Conservation (phyloP, 30 jellyfish, hydroid and myxozoan genomes). For the Clytia hemisphaerica region DNA sequence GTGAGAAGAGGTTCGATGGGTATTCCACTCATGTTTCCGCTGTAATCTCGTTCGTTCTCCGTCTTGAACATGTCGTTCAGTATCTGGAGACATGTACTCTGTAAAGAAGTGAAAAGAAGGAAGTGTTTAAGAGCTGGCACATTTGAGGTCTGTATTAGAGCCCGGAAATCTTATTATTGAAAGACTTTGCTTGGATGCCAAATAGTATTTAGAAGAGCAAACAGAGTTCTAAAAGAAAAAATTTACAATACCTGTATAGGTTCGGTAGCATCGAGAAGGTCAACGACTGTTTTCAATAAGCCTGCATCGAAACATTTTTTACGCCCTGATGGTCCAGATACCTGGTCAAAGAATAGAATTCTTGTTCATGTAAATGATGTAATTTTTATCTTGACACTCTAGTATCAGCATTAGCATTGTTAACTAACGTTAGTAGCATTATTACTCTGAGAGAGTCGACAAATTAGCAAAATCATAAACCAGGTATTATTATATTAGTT, state of each 20-base stretch:
- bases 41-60: slow-evolving; percentile 80
- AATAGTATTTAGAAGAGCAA: no score
- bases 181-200: no score
- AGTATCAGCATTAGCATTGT: no score
- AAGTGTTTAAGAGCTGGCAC: no score
- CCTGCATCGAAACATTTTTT: slow-evolving; percentile 90
- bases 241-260: slow-evolving; percentile 75
- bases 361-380: no score
- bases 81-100: slow-evolving; percentile 87
- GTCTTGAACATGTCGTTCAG: slow-evolving; percentile 75
- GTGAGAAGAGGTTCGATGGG: slow-evolving; percentile 81
- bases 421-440: no score
- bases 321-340: slow-evolving; percentile 77
- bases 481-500: no score
- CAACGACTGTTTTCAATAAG: slow-evolving; percentile 83
- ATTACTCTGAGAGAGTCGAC: no score
- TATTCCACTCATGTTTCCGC: slow-evolving; percentile 74
- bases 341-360: slow-evolving; percentile 29
- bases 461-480: no score
- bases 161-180: no score
- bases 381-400: no score
- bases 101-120: background rate
- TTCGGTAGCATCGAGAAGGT: slow-evolving; percentile 85
- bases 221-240: background rate
- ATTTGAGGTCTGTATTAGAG: no score